Percentiles rank a stretch among this genome's conserved stretches.
These are phyloP conservation scores for Percopsis transmontana DNA, from an alignment of 2,113 vertebrate species.

Conservation along the genomic window DNA sequence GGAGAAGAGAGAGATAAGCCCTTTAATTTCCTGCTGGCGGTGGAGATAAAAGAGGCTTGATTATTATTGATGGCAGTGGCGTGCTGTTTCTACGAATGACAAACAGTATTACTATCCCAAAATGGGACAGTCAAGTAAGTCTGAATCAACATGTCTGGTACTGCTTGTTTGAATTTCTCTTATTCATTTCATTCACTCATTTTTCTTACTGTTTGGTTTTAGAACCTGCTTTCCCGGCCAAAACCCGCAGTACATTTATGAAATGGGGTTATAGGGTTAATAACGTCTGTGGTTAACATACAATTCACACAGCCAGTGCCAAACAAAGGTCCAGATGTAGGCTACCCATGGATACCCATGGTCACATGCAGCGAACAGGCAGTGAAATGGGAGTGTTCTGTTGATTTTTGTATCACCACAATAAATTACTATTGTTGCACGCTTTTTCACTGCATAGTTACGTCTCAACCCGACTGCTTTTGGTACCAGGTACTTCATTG, in stretches of 20 bases:
- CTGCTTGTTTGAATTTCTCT: not conserved
- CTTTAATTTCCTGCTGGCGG: conserved; percentile 66
- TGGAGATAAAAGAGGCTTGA: conserved; percentile 58
- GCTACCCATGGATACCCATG: too few species aligned
- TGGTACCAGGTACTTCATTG: too few species aligned
- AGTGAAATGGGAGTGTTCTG: too few species aligned
- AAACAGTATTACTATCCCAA: conserved; percentile 22
- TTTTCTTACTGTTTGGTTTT: not conserved
- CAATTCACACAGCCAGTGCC: too few species aligned
- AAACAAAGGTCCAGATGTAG: too few species aligned
- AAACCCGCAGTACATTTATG: too few species aligned
- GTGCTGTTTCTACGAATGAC: conserved; percentile 45
- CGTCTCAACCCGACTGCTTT: too few species aligned
- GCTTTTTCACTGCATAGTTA: too few species aligned
- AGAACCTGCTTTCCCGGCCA: too few species aligned
- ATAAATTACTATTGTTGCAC: not conserved
- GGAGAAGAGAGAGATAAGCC: conserved; percentile 39
- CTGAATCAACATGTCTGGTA: conserved; percentile 1
- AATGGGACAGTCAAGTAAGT: conserved; percentile 17
- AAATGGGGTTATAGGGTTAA: too few species aligned
- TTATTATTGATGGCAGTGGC: conserved; percentile 40
- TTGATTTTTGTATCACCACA: not conserved
- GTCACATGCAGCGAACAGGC: not conserved
- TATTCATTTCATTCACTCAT: not conserved
- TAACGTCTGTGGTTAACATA: too few species aligned